Conservation (phyloP, 1,140 invertebrate genomes). For the Drosophila tristis region DNA sequence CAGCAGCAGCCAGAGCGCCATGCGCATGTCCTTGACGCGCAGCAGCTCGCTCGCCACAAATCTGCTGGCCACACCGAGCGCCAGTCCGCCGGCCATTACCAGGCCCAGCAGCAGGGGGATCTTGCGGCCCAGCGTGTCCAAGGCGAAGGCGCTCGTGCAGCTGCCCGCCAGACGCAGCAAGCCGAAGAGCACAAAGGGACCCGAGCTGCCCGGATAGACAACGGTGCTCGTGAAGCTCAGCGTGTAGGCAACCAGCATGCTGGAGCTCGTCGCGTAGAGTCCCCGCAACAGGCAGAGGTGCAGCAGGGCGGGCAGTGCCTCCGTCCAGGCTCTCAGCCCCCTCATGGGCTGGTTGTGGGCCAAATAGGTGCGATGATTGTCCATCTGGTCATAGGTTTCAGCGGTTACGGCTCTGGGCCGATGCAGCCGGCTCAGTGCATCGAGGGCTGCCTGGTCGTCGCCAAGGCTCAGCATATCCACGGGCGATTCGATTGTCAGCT, state of each 20-base stretch:
- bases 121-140: constrained; percentile 68
- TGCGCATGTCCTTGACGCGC: constrained; percentile 18
- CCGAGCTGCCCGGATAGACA: constrained; percentile 48
- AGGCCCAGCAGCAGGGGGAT: constrained; percentile 57
- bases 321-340: constrained; percentile 11
- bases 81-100: constrained; percentile 46
- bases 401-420: constrained; percentile 54
- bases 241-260: constrained; percentile 54
- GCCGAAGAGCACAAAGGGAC: constrained; percentile 66
- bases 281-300: constrained; percentile 59
- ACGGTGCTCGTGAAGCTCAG: constrained; percentile 36
- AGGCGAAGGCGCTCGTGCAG: constrained; percentile 40
- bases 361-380: constrained; percentile 65
- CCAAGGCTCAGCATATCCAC: constrained; percentile 46
- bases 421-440: constrained; percentile 59
- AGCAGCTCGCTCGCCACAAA: constrained; percentile 29
- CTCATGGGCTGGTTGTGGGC: constrained; percentile 28
- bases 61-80: constrained; percentile 55
- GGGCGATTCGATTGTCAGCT: constrained; percentile 63
- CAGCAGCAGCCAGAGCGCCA: constrained; percentile 64
- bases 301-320: constrained; percentile 56
- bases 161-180: constrained; percentile 56
- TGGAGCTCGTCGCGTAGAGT: constrained; percentile 48
- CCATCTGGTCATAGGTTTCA: constrained; percentile 70
- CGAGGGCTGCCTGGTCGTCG: constrained; percentile 59